Conservation (phyloP, 2,113 vertebrate species). For the Petrocephalus microphthalmus region DNA sequence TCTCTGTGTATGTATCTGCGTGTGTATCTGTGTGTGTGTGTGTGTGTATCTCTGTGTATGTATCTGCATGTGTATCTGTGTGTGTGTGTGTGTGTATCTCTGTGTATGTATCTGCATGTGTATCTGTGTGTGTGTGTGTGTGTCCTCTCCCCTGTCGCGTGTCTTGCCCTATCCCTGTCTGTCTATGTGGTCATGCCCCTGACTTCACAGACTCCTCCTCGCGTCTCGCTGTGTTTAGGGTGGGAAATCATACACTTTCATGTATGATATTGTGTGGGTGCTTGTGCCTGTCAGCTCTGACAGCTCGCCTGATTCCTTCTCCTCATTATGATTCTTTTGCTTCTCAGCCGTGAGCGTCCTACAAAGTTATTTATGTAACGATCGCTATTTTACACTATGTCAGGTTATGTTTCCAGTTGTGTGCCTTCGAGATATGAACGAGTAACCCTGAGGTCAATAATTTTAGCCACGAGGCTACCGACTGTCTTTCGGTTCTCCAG, state of each 20-base stretch:
- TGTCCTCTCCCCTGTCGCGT: not conserved
- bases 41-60: not conserved
- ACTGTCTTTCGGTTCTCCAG: not conserved
- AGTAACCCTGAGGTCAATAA: not conserved
- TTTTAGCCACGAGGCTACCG: not conserved
- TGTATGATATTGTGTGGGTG: slow-evolving; percentile 3
- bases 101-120: too few species aligned
- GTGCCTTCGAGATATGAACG: not conserved
- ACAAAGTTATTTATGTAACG: not conserved
- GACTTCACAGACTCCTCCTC: not conserved
- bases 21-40: not conserved
- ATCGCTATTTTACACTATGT: not conserved
- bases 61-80: not conserved
- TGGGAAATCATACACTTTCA: not conserved
- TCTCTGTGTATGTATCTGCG: not conserved
- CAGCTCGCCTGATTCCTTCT: not conserved
- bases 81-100: not conserved
- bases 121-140: not conserved
- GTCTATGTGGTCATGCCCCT: not conserved
- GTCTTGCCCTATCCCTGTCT: not conserved
- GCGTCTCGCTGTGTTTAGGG: not conserved
- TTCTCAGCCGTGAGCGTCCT: not conserved
- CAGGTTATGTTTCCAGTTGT: not conserved
- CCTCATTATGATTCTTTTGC: not conserved
- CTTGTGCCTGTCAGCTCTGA: not conserved